Base-by-base conservation (phyloP, 92 coral and sea anemone species). In the Epizoanthus scotinus region DNA sequence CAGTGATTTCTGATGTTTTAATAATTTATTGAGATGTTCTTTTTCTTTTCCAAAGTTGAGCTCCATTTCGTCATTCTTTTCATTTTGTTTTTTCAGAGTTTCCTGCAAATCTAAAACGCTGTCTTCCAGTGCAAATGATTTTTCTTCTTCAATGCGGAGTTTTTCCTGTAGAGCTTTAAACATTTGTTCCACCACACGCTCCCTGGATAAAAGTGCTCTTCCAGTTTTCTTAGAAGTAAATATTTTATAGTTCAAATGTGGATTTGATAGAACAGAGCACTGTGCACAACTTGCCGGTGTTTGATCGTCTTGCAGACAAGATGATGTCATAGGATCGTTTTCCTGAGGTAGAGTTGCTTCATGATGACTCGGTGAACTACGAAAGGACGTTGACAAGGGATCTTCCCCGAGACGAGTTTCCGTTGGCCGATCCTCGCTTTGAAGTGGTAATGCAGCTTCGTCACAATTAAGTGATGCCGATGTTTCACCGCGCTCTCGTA, bases 21-120 rank as follows among this genome's bases (percentile, higher is more conserved):
- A 73, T 50, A 81, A 15, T 31, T 72, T 77, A 12, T 81, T 65
- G 8, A 81, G 77, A 42, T 63, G 70, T 28, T 67, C 79, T 1
- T 38, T 62, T 55, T 86, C 82, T 6, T 73, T 78, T 26, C 31
- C 49, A 65, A 81, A 73, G 20, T 81, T 81, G 47, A 81, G 79
- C 56, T 86, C 89, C 82, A 81, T 68, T 24, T 72, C 83, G 28
- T 86, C 78, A 50, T 82, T 67, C 31, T 82, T 70, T 1, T 26
- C 57, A 52, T 58, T 38, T 38, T 86, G 79, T 17, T 55, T n/a
- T 12, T 86, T 70, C 42, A 86, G 9, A 50, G 63, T 42, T 64
- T 81, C 69, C 68, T 80, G 71, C 67, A 86, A 9, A 40, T 36
- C 71, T 18, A 73, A 70, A 66, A 81, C 60, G 21, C n/a, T 59